Percentiles rank a stretch among this genome's conserved stretches.
These are phyloP conservation scores for Acrocyrtus sp. DNA, from an alignment of 2,888 invertebrate genomes.

Conservation along the genomic window DNA sequence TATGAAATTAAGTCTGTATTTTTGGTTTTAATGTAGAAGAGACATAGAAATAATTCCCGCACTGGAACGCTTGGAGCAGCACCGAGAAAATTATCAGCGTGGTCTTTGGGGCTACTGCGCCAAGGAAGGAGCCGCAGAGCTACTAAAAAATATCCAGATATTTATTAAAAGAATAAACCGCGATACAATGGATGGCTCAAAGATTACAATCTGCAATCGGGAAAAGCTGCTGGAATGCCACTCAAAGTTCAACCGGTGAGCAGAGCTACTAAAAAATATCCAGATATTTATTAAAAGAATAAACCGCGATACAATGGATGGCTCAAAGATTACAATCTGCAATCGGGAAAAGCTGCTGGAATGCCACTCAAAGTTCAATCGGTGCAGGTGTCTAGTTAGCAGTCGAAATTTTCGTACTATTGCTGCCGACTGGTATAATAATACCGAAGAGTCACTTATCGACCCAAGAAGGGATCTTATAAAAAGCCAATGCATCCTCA, in stretches of 20 bases:
- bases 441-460: not conserved
- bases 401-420: slow-evolving; percentile 16
- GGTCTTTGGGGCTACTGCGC: slow-evolving; percentile 37
- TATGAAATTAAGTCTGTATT: not conserved
- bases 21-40: not conserved
- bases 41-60: not conserved
- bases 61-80: slow-evolving; percentile 13
- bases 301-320: too few species aligned
- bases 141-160: slow-evolving; percentile 1
- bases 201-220: slow-evolving; percentile 13
- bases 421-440: slow-evolving; percentile 10
- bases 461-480: not conserved
- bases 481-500: slow-evolving; percentile 7
- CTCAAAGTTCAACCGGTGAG: too few species aligned
- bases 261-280: slow-evolving; percentile 4
- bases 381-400: slow-evolving; percentile 16
- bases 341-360: slow-evolving; percentile 13
- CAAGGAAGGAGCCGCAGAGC: slow-evolving; percentile 12
- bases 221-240: slow-evolving; percentile 14
- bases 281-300: not conserved
- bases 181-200: too few species aligned
- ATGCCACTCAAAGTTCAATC: slow-evolving; percentile 10
- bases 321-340: not conserved
- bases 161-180: too few species aligned
- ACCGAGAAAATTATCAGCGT: slow-evolving; percentile 6